A percentile compares a stretch with the other conserved stretches of the same genome.
Conservation (phyloP, 2,888 invertebrate genomes). For the Thereva unica region DNA sequence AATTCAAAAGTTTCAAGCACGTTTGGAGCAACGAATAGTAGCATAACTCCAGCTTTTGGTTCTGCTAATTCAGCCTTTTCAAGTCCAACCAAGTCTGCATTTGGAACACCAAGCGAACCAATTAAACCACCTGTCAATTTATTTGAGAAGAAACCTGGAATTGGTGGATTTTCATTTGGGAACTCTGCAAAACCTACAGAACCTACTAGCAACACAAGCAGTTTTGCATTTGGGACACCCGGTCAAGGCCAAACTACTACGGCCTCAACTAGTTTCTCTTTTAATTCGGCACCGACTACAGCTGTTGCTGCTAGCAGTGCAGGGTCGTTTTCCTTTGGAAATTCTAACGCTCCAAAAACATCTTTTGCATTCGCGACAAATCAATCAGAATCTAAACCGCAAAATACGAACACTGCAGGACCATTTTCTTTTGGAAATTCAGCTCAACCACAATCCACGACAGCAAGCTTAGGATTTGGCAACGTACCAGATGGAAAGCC, state of each 20-base stretch:
- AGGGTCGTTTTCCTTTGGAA: conserved; percentile 9
- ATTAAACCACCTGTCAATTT: not conserved
- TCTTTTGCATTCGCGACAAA: not conserved
- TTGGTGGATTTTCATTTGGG: conserved; percentile 29
- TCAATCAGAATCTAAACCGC: not conserved
- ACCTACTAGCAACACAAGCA: not conserved
- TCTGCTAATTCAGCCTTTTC: not conserved
- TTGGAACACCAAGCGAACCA: not conserved
- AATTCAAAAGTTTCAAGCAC: not conserved
- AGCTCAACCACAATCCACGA: not conserved
- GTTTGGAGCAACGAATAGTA: not conserved
- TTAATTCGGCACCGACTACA: not conserved
- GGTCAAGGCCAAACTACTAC: not conserved
- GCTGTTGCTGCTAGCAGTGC: not conserved
- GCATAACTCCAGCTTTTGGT: not conserved
- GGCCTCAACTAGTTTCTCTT: not conserved
- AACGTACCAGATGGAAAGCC: not conserved
- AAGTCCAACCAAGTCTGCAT: not conserved
- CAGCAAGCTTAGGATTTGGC: not conserved
- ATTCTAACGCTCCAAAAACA: not conserved
- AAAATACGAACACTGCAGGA: not conserved
- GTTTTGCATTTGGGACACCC: not conserved
- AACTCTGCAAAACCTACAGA: not conserved
- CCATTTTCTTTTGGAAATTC: not conserved
- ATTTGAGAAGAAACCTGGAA: conserved; percentile 7